Conservation (phyloP, 2,113 vertebrate genomes). For the Aptenodytes patagonicus region DNA sequence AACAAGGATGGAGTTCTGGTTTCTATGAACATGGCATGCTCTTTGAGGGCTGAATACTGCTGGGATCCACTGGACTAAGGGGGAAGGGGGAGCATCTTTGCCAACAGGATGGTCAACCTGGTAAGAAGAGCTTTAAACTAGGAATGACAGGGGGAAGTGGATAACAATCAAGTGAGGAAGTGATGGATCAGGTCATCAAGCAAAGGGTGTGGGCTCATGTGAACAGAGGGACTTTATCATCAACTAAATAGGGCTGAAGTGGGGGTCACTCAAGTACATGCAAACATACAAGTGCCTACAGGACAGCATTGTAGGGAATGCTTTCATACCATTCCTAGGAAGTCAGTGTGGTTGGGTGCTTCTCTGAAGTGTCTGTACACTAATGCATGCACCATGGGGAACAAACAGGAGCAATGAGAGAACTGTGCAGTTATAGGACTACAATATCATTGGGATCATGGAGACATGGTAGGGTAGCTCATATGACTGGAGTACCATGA, state of each 20-base stretch:
- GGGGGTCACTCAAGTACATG: background rate
- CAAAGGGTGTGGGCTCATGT: background rate
- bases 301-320: background rate
- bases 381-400: background rate
- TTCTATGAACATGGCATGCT: background rate
- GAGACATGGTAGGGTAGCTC: background rate
- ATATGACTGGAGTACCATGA: background rate
- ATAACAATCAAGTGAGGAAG: background rate
- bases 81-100: background rate
- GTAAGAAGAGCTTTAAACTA: background rate
- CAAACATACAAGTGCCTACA: too few relatives aligned
- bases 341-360: background rate
- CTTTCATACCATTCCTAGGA: too few relatives aligned
- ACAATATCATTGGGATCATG: background rate
- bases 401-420: background rate
- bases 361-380: background rate
- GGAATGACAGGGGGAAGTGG: background rate
- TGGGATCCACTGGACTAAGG: background rate
- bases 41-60: background rate
- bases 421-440: background rate
- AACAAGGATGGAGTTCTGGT: fast-evolving
- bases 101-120: background rate
- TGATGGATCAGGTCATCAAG: background rate
- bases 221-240: background rate
- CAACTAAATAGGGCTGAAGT: background rate